A percentile compares a stretch with the other conserved stretches of the same genome.
Conservation (phyloP, 2,113 vertebrate genomes). For the Apus apus region DNA sequence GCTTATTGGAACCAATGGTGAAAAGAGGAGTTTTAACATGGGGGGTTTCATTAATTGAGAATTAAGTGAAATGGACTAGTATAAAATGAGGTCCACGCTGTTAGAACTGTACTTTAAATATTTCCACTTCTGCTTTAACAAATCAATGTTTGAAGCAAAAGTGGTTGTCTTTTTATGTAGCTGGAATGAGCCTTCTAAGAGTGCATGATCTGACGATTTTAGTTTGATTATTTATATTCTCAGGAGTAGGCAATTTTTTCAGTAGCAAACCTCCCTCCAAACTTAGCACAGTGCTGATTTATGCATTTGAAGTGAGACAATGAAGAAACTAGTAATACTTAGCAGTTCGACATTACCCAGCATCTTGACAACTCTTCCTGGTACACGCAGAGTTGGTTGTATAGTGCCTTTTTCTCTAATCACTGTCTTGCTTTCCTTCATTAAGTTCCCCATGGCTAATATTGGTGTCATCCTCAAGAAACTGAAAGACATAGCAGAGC, state of each 20-base stretch:
- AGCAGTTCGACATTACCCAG: neutral
- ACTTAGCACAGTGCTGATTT: neutral
- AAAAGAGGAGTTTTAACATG: neutral
- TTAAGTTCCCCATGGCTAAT: slow-evolving; percentile 84
- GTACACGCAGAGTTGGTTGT: neutral
- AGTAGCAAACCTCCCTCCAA: neutral
- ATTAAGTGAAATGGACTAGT: neutral
- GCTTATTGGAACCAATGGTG: neutral
- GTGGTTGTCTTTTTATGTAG: neutral
- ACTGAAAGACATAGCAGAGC: slow-evolving; percentile 75
- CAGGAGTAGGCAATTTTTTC: neutral
- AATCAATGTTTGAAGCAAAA: neutral
- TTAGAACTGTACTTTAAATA: neutral
- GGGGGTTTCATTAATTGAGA: neutral
- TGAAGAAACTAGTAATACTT: neutral
- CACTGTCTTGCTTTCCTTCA: neutral
- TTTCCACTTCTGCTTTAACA: neutral
- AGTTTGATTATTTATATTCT: neutral
- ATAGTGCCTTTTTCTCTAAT: neutral
- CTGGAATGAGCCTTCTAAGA: neutral
- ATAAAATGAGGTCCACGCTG: neutral
- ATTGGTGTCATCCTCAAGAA: slow-evolving; percentile 79
- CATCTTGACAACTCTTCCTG: neutral
- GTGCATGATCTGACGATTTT: neutral
- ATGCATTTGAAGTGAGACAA: neutral